A percentile compares a stretch with the other conserved stretches of the same genome.
Conservation (phyloP, 2,797 vertebrate genomes). For the Acestrorhynchus altus region DNA sequence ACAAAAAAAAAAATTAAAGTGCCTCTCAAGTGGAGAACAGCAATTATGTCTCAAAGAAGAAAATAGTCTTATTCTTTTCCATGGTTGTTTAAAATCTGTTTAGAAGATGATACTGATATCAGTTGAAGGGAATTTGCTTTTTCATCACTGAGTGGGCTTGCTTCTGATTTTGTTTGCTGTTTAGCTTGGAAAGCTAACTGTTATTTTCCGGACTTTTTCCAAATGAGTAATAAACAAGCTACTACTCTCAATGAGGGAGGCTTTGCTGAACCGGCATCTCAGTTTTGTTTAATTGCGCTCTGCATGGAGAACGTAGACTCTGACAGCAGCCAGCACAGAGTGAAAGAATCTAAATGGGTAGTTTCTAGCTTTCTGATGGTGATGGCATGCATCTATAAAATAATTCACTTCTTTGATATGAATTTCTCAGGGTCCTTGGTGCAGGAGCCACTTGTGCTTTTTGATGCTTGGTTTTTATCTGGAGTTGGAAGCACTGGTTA, state of each 20-base stretch:
- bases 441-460: not conserved
- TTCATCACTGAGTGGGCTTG: slow-evolving; percentile 12
- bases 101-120: slow-evolving; percentile 1
- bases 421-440: slow-evolving; percentile 41
- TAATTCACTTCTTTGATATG: not conserved
- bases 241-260: slow-evolving; percentile 41
- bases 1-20: slow-evolving; percentile 51
- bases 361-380: slow-evolving; percentile 34
- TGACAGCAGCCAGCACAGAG: slow-evolving; percentile 2
- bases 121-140: slow-evolving; percentile 22
- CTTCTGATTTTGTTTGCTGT: slow-evolving; percentile 21
- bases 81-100: slow-evolving; percentile 26
- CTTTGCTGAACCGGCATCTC: slow-evolving; percentile 48
- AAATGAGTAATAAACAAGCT: slow-evolving; percentile 26
- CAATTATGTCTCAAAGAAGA: slow-evolving; percentile 39
- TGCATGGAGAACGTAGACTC: slow-evolving; percentile 25
- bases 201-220: slow-evolving; percentile 17
- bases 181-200: slow-evolving; percentile 4
- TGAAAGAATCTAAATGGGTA: not conserved
- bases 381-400: not conserved
- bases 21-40: slow-evolving; percentile 58
- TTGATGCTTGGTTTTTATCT: not conserved
- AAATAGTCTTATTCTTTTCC: slow-evolving; percentile 41
- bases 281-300: not conserved
- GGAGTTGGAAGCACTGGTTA: not conserved